A percentile compares a stretch with the other conserved stretches of the same genome.
phyloP scores from a whole-genome alignment of 2,797 vertebrate species.

The Silurus lanzhouensis region DNA sequence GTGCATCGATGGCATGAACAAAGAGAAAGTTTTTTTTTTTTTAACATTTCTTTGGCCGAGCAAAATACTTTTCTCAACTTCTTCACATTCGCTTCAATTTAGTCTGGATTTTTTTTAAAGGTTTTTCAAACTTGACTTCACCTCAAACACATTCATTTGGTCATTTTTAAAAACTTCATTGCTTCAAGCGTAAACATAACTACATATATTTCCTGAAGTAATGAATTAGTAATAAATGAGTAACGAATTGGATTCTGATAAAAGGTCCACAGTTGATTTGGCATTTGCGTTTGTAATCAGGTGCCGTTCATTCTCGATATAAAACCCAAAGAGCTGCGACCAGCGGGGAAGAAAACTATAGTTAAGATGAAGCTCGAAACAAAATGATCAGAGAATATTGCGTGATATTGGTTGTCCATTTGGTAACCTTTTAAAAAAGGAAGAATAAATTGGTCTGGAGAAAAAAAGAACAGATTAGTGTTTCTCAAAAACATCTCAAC shows the following conservation, averaged over 20 bases:
- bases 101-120: background rate
- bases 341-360: no score
- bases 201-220: background rate
- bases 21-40: conserved; percentile 32
- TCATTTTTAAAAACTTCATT: background rate
- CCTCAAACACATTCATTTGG: background rate
- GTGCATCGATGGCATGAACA: conserved; percentile 40
- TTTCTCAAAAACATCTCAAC: background rate
- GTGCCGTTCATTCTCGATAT: background rate
- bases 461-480: background rate
- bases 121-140: background rate
- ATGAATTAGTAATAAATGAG: background rate
- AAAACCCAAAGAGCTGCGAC: background rate
- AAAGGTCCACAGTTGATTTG: background rate
- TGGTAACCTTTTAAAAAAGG: background rate
- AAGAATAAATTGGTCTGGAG: background rate
- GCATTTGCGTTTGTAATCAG: background rate
- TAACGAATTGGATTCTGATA: background rate
- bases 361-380: background rate
- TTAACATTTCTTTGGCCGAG: background rate
- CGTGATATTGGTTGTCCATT: background rate
- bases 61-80: background rate
- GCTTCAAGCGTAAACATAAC: background rate
- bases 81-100: background rate
- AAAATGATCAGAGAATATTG: background rate